Base-by-base conservation (phyloP, 2,888 invertebrate species). In the Nomada ferruginata region DNA sequence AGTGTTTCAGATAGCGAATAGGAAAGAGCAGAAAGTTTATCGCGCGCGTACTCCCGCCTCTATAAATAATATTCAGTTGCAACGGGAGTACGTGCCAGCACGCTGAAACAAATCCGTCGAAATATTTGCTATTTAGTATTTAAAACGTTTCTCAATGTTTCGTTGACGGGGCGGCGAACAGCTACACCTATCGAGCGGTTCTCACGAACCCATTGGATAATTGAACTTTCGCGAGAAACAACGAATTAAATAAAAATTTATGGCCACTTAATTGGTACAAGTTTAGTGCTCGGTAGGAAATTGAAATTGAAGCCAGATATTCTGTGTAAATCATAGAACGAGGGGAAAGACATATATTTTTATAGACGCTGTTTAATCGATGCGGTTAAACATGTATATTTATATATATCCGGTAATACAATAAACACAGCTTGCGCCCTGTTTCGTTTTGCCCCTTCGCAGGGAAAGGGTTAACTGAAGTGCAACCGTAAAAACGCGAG, bases 11-110 rank as follows among this genome's bases (percentile, higher is more conserved):
- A 80, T 77, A 76, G 76, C 63, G 71, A 71, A 76, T 77, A 80
- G 72, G 80, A 80, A 78, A 80, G 79, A 72, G 50, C 78, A 72
- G 80, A 80, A 80, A 78, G 80, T 80, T 78, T 80, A 80, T 80
- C 80, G 78, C 80, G 61, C n/a, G 57, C n/a, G 44, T 44, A 36
- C 63, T 50, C 52, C 63, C 52, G 55, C 47, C 63, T 42, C 66
- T 64, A 55, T 80, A 78, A 80, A 78, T 72, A 80, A 80, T 80
- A 80, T 78, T 80, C 68, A 52, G 66, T 68, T 57, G 78, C 78
- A 57, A 44, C 47, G 15, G 65, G 79, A 36, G 78, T 66, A 66
- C 77, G 29, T 11, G 71, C 65, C 36, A 5, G 18, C 18, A 5
- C 81, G 79, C 50, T 36, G 57, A 55, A 75, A 82, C 69, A 81